Evolutionary conservation across 2,888 invertebrate genomes (phyloP).

Genomic region (Carterocephalus palaemon): DNA sequence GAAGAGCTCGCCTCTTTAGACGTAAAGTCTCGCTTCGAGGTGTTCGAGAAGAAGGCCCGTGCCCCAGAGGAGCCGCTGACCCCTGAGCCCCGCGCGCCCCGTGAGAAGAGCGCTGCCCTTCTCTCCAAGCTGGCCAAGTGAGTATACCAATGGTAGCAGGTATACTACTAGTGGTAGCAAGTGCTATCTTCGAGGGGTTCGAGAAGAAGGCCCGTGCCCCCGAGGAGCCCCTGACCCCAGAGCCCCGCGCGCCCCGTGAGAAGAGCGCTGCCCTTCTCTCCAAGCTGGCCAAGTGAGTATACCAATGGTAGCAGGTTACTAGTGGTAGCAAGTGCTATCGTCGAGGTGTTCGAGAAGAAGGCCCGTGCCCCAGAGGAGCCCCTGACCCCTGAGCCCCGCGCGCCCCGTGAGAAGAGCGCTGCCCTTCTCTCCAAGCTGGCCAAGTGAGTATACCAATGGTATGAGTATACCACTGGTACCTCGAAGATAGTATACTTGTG

Average conservation of each 20-base stretch:
- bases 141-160: too few relatives aligned
- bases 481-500: too few relatives aligned
- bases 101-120: conserved; percentile 83
- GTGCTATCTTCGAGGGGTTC: conserved; percentile 92
- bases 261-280: conserved; percentile 86
- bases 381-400: conserved; percentile 44
- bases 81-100: conserved; percentile 44
- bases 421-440: conserved; percentile 89
- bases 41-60: conserved; percentile 85
- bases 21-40: conserved; percentile 90
- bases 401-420: conserved; percentile 75
- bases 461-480: too few relatives aligned
- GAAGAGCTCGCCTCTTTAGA: conserved; percentile 89
- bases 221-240: conserved; percentile 54
- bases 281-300: conserved; percentile 87
- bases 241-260: conserved; percentile 51
- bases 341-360: conserved; percentile 89
- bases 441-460: conserved; percentile 84
- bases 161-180: too few relatives aligned
- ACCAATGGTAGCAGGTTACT: too few relatives aligned
- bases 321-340: too few relatives aligned
- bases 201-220: conserved; percentile 80
- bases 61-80: conserved; percentile 58
- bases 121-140: conserved; percentile 89
- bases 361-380: conserved; percentile 67